A percentile compares a stretch with the other conserved stretches of the same genome.
Evolutionary conservation across 2,797 vertebrate genomes (phyloP).

Genomic region (Neosilurus mollespiculum): DNA sequence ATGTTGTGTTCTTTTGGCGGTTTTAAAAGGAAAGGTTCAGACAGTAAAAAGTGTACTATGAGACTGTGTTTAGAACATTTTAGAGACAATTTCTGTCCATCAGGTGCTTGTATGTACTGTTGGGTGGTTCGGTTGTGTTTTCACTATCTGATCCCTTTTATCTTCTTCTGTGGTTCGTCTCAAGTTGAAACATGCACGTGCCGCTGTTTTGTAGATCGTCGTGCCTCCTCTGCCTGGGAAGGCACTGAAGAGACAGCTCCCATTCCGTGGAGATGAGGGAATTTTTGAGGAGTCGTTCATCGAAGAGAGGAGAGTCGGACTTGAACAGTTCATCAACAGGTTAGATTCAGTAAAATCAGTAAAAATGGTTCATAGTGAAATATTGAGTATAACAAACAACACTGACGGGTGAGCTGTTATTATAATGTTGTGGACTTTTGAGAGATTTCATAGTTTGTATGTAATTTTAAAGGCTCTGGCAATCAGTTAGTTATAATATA

Average conservation of each 20-base stretch:
- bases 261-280: conserved; percentile 93
- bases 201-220: conserved; percentile 82
- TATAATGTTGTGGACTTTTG: not conserved
- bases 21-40: not conserved
- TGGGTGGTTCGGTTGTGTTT: not conserved
- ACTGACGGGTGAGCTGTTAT: not conserved
- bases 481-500: too few species aligned
- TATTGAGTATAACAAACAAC: not conserved
- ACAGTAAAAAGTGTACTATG: not conserved
- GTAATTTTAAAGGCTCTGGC: not conserved
- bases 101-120: not conserved
- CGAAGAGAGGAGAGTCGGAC: conserved; percentile 90
- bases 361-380: not conserved
- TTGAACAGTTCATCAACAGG: conserved; percentile 99
- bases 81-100: not conserved
- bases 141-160: not conserved
- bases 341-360: conserved; percentile 56
- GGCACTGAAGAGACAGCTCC: conserved; percentile 96
- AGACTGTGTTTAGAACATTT: not conserved
- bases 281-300: conserved; percentile 98
- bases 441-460: not conserved
- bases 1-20: not conserved
- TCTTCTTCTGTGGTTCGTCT: not conserved
- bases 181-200: not conserved
- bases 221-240: conserved; percentile 96